A percentile compares a stretch with the other conserved stretches of the same genome.
Conservation (phyloP, 2,888 invertebrate genomes). For the Odontothrips loti region DNA sequence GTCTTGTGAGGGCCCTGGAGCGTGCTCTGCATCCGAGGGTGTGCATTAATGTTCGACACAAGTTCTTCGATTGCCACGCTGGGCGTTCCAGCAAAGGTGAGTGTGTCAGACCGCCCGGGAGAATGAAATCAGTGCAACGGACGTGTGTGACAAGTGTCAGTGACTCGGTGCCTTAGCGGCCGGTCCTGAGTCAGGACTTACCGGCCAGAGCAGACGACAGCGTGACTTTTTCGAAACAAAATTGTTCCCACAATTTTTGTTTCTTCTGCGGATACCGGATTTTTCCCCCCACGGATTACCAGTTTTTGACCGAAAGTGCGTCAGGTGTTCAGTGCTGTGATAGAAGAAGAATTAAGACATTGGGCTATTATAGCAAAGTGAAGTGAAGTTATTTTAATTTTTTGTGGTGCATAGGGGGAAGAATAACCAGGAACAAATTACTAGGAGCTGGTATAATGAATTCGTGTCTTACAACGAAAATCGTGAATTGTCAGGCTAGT, state of each 20-base stretch:
- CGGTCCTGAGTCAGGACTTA: background rate
- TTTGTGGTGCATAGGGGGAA: too few species aligned
- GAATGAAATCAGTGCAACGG: background rate
- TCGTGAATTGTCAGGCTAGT: too few species aligned
- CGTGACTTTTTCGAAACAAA: background rate
- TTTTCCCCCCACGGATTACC: too few species aligned
- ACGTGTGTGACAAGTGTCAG: background rate
- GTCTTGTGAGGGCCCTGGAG: background rate
- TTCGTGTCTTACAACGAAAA: too few species aligned
- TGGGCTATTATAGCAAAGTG: background rate
- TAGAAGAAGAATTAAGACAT: background rate
- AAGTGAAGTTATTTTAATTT: background rate
- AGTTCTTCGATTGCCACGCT: conserved; percentile 14
- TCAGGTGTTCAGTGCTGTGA: background rate
- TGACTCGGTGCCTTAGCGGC: too few species aligned
- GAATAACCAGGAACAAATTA: too few species aligned
- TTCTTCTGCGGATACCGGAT: background rate
- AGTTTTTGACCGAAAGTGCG: background rate
- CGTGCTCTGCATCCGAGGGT: background rate
- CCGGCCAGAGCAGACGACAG: background rate
- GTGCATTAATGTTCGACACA: conserved; percentile 22
- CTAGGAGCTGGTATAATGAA: too few species aligned
- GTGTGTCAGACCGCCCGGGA: background rate
- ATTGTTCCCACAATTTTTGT: background rate
- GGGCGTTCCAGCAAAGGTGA: conserved; percentile 14